A percentile compares a stretch with the other conserved stretches of the same genome.
phyloP scores from a whole-genome alignment of 2,888 invertebrate species.

The Synergus itoensis region DNA sequence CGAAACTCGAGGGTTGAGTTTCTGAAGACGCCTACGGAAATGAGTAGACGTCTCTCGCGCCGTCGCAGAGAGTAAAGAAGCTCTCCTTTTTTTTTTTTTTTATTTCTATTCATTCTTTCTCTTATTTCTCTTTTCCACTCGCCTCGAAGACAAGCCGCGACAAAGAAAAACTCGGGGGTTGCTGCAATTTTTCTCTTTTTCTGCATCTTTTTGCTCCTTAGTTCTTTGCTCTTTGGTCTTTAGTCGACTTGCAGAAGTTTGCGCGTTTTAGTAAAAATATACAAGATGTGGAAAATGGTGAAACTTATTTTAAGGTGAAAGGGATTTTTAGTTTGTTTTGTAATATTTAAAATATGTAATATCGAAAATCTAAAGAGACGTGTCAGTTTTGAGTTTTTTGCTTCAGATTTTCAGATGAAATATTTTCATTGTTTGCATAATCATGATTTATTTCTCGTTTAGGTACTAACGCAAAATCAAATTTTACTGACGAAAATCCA shows the following conservation, averaged over 20 bases:
- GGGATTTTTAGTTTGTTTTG: not conserved
- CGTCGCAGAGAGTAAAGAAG: slow-evolving; percentile 57
- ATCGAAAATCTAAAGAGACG: too few species aligned
- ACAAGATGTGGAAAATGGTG: not conserved
- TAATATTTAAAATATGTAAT: not conserved
- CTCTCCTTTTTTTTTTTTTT: slow-evolving; percentile 30
- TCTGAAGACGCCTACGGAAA: slow-evolving; percentile 55
- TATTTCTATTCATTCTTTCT: slow-evolving; percentile 17
- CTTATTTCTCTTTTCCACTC: slow-evolving; percentile 29
- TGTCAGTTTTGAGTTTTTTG: too few species aligned
- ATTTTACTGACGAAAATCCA: too few species aligned
- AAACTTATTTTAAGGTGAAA: not conserved
- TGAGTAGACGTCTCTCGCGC: slow-evolving; percentile 60
- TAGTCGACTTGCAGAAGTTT: slow-evolving; percentile 29
- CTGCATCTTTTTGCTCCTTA: slow-evolving; percentile 38
- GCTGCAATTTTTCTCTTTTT: slow-evolving; percentile 10
- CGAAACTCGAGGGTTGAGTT: slow-evolving; percentile 52
- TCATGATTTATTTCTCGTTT: too few species aligned
- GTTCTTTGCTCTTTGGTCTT: slow-evolving; percentile 18
- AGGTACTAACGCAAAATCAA: too few species aligned
- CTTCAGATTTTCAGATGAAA: too few species aligned
- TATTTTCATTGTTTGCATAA: too few species aligned
- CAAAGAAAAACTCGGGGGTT: slow-evolving; percentile 38
- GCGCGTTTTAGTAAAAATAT: slow-evolving; percentile 5
- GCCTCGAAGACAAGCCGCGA: slow-evolving; percentile 40